Conservation (phyloP, 2,797 vertebrate genomes). For the Lutjanus campechanus region DNA sequence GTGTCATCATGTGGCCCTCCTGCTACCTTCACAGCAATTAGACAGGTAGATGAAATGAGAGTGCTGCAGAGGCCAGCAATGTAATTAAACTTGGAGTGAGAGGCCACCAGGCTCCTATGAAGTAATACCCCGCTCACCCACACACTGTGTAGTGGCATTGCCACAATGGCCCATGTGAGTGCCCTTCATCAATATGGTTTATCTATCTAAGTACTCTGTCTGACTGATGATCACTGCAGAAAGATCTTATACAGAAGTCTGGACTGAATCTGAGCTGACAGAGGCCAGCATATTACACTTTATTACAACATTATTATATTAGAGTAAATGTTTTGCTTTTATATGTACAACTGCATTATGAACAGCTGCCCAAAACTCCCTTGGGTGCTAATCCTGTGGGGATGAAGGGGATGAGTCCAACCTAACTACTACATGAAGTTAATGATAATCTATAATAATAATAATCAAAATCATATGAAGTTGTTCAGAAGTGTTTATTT, state of each 20-base stretch:
- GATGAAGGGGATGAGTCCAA: too few species aligned
- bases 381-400: too few species aligned
- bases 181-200: constrained; percentile 24
- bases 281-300: too few species aligned
- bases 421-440: too few species aligned
- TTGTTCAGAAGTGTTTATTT: too few species aligned
- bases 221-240: neutral
- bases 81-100: constrained; percentile 73
- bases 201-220: neutral
- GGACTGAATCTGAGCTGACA: neutral
- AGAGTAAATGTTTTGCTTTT: neutral
- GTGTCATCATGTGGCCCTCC: constrained; percentile 63
- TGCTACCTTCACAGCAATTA: constrained; percentile 69
- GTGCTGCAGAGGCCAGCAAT: constrained; percentile 51
- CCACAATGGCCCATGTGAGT: neutral
- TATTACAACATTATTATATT: too few species aligned
- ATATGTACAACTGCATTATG: neutral
- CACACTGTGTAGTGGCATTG: constrained; percentile 15
- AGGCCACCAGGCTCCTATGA: constrained; percentile 54
- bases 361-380: constrained; percentile 1
- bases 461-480: too few species aligned
- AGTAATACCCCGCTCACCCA: constrained; percentile 19
- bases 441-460: too few species aligned
- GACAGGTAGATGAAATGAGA: constrained; percentile 71
- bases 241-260: neutral